Percentiles rank a stretch among this genome's conserved stretches.
These are phyloP conservation scores for Dromococcyx pavoninus DNA, from an alignment of 2,797 vertebrate species.

Conservation along the genomic window DNA sequence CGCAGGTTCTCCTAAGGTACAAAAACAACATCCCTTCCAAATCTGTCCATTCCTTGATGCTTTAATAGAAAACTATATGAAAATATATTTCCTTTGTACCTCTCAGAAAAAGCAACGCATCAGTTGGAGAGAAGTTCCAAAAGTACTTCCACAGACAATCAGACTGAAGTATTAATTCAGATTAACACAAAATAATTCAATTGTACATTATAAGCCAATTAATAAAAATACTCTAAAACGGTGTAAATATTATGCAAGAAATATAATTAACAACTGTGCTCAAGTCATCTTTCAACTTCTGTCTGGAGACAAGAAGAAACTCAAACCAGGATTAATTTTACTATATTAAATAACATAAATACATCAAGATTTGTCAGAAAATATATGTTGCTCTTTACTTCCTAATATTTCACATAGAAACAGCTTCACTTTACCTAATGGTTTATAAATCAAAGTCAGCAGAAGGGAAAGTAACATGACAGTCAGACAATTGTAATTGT, in stretches of 20 bases:
- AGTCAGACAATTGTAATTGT: neutral
- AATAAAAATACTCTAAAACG: neutral
- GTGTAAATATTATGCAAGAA: neutral
- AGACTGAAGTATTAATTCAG: neutral
- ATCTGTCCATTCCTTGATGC: neutral
- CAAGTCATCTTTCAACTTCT: neutral
- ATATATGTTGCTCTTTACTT: neutral
- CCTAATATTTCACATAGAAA: neutral
- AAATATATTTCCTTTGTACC: neutral
- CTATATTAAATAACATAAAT: neutral
- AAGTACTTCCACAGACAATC: neutral
- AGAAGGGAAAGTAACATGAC: neutral
- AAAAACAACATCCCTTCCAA: neutral
- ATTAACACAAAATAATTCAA: neutral
- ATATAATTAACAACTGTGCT: neutral
- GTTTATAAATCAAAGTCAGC: neutral
- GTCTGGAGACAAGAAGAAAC: neutral
- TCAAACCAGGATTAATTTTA: neutral
- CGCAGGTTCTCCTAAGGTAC: neutral
- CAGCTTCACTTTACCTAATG: neutral
- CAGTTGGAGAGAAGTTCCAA: neutral
- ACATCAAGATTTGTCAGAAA: neutral
- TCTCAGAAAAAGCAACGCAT: neutral
- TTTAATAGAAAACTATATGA: neutral
- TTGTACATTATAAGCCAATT: neutral